These are phyloP conservation scores for Standfussiana lucernea DNA, from an alignment of 2,888 invertebrate species.

Conservation along the genomic window DNA sequence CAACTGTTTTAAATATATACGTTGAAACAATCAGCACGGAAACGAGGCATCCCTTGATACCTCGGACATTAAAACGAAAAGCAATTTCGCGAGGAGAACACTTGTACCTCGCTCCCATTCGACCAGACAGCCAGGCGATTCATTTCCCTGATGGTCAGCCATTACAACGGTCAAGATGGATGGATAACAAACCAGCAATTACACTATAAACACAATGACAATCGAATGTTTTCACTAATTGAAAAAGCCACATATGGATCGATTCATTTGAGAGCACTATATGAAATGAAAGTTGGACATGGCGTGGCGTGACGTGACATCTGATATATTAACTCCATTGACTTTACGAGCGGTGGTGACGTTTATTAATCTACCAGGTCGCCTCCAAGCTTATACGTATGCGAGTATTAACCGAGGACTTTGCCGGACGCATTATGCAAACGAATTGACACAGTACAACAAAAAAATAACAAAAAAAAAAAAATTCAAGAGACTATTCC, in stretches of 20 bases:
- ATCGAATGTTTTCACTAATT: conserved; percentile 90
- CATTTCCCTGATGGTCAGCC: conserved; percentile 89
- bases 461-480: not conserved
- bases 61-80: conserved; percentile 83
- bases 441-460: conserved; percentile 62
- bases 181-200: conserved; percentile 89
- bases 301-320: conserved; percentile 83
- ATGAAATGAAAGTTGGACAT: conserved; percentile 86
- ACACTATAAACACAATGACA: conserved; percentile 89
- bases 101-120: conserved; percentile 81
- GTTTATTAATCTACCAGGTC: conserved; percentile 87
- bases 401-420: conserved; percentile 80
- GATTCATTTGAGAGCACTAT: conserved; percentile 88
- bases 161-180: conserved; percentile 89
- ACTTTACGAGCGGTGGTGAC: conserved; percentile 85
- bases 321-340: conserved; percentile 88
- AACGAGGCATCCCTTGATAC: conserved; percentile 79
- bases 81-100: conserved; percentile 84
- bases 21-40: conserved; percentile 75
- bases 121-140: conserved; percentile 82
- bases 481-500: conserved; percentile 10
- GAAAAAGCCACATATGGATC: conserved; percentile 87
- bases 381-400: conserved; percentile 77
- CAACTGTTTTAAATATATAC: conserved; percentile 70
- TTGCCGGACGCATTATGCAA: conserved; percentile 73